Evolutionary conservation across 2,113 vertebrate species (phyloP), one percentile per base, ranked within the genome.

Genomic region (Microcebus jonahi): DNA sequence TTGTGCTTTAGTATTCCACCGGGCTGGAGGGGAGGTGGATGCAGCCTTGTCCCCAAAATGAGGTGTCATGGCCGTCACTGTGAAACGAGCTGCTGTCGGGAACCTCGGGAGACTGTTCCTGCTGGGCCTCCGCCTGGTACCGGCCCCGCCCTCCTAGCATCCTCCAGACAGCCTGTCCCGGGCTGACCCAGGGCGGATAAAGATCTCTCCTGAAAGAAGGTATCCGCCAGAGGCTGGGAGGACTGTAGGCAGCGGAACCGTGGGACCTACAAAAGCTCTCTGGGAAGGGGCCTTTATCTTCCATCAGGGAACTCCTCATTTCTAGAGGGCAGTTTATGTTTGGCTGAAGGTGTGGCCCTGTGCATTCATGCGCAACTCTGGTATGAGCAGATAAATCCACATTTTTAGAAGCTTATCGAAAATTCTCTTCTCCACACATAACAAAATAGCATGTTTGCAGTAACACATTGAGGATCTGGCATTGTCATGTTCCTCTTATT

Each of bases 351-450:
- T 45, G 9, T 53, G 25, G 42, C 8, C 48, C 65, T 48, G 3
- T 67, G 50, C 45, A 20, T 77, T 94, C 31, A 15, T 11, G 11
- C 21, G 8, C 18, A 63, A n/a, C 55, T 70, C 68, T 68, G 61
- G 29, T 73, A 76, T 63, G 53, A 45, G 59, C 42, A 61, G 34
- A 36, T 9, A 29, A 31, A 76, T 73, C 18, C 21, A 42, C 45
- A 87, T 53, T 88, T 91, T 88, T 65, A 88, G 81, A 87, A 87
- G 20, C 20, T 84, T 61, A 55, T 83, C 29, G 79, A 8, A 83
- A 77, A 27, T 48, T 42, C 27, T 87, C 9, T 53, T 53, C 6
- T 79, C 20, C 1, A 0, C 21, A 48, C 18, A 71, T 25, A 81
- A 39, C 27, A 88, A 65, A 50, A 25, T 1, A 34, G 27, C 17